Evolutionary conservation across 2,888 invertebrate species (phyloP).

Genomic region (Chrysolina americana): DNA sequence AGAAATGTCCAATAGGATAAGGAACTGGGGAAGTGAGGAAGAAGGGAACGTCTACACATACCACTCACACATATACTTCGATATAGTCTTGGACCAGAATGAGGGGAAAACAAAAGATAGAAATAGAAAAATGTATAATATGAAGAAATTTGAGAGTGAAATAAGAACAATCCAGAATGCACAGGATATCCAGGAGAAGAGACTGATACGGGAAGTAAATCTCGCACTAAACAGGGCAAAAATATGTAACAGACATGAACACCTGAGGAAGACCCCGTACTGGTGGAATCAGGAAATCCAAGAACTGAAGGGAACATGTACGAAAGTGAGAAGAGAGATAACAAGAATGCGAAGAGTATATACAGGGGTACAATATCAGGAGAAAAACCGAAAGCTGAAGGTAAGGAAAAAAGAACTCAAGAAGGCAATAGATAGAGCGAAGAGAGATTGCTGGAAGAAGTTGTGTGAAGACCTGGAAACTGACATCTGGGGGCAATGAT

Average conservation of each 20-base stretch:
- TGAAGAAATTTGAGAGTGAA: neutral
- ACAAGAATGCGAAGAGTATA: neutral
- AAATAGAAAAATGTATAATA: neutral
- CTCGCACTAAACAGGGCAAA: neutral
- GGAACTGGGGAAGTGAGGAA: neutral
- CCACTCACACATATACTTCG: neutral
- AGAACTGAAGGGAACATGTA: neutral
- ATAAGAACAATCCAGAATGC: neutral
- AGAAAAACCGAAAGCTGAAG: too few species aligned
- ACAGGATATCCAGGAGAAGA: neutral
- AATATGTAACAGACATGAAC: neutral
- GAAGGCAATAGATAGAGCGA: neutral
- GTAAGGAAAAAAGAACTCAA: too few species aligned
- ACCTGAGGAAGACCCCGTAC: too few species aligned
- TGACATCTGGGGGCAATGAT: conserved; percentile 14
- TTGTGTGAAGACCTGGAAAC: conserved; percentile 18
- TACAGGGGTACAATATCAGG: too few species aligned
- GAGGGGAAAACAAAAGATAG: neutral
- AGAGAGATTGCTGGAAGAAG: conserved; percentile 1
- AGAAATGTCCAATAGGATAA: neutral
- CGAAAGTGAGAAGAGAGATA: neutral
- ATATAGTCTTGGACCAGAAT: neutral
- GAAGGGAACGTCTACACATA: neutral
- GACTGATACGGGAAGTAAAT: neutral
- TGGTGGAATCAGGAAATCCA: too few species aligned